Evolutionary conservation across 1,140 invertebrate species (phyloP).

Genomic region (Macrocentrus cingulum): DNA sequence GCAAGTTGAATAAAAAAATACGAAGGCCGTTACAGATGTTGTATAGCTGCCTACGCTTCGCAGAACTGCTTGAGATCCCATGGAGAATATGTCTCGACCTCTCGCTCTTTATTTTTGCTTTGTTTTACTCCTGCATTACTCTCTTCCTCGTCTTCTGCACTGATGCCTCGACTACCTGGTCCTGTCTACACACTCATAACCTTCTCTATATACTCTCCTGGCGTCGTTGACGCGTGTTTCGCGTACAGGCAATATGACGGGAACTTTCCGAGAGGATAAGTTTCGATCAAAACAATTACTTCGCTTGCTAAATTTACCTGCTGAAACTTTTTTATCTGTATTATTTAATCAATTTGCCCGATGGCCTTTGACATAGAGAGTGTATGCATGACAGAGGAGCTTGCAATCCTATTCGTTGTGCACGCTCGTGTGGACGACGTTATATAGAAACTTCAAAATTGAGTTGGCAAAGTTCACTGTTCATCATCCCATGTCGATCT

Average conservation of each 20-base stretch:
- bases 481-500: neutral
- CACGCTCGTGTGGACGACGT: neutral
- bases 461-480: slow-evolving; percentile 16
- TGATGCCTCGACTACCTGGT: slow-evolving; percentile 12
- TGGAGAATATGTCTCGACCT: slow-evolving; percentile 14
- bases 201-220: slow-evolving; percentile 1
- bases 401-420: neutral
- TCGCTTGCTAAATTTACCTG: no score
- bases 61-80: slow-evolving; percentile 7
- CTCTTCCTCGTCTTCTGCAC: neutral
- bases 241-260: no score
- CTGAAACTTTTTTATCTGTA: no score
- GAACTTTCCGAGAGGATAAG: no score
- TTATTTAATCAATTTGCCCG: no score
- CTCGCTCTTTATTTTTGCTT: slow-evolving; percentile 17
- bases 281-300: no score
- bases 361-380: neutral
- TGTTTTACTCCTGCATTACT: slow-evolving; percentile 20
- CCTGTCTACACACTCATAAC: slow-evolving; percentile 6
- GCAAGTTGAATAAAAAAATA: neutral
- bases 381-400: neutral
- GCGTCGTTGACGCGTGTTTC: no score
- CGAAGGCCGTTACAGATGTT: neutral
- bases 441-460: slow-evolving; percentile 20
- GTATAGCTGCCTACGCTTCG: slow-evolving; percentile 18